Evolutionary conservation across 2,888 invertebrate species (phyloP), one percentile per base, ranked within the genome.

Genomic region (Dynastes maya): DNA sequence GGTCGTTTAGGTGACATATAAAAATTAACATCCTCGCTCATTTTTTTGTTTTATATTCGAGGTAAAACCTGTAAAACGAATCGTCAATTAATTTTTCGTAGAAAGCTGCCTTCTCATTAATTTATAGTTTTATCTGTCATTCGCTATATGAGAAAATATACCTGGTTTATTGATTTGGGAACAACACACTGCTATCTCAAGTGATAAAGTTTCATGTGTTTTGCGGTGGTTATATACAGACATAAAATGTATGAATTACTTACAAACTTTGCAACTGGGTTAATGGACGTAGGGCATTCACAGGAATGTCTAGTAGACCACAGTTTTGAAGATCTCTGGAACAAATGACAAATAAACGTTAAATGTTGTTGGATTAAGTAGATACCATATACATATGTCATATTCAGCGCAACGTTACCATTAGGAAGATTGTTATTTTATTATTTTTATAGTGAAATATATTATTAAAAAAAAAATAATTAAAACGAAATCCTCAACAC

Each of bases 251-350:
- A 80, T 77, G 32, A 79, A 67, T 80, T 83, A 91, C 93, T 92
- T 88, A 93, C 93, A 93, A 87, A 78, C 90, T 91, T 85, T 91
- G 91, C 78, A 92, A 90, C 79, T 89, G 90, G 77, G 85, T 87
- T 82, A 93, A 88, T 51, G 90, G 88, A 65, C 86, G 86, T 74
- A 93, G 89, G 78, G 91, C 90, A 84, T 90, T 90, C 81, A 88
- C 87, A 32, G 93, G 93, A 84, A 93, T 90, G 76, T 90, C 89
- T 77, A 88, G 87, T 84, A 93, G 90, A 81, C 88, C 90, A 88
- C 93, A 93, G 84, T 90, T 90, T 89, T 92, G 92, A 82, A 93
- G 89, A 87, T 92, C 90, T 83, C 90, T 90, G 88, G 71, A 88
- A 88, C 77, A 83, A 81, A 78, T 16, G 78, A 77, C 8, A 49